A percentile compares a stretch with the other conserved stretches of the same genome.
phyloP scores from a whole-genome alignment of 2,113 vertebrate species.

The Salvelinus sp. region DNA sequence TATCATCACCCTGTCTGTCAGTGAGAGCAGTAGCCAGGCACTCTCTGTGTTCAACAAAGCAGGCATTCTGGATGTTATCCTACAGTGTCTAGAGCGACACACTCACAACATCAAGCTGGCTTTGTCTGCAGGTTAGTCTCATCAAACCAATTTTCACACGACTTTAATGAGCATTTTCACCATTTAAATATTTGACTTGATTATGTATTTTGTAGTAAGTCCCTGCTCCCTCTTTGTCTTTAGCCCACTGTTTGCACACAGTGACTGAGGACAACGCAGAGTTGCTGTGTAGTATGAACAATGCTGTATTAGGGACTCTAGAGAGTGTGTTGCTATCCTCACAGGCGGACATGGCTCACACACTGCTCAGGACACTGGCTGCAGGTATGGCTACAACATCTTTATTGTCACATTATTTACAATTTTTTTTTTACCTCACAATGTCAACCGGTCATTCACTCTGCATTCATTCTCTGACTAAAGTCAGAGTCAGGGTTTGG shows the following conservation, averaged over 20 bases:
- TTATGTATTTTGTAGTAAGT: no score
- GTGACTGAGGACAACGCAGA: constrained; percentile 95
- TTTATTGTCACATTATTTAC: neutral
- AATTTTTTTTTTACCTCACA: neutral
- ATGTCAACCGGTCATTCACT: neutral
- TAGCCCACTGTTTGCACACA: constrained; percentile 94
- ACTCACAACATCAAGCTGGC: constrained; percentile 84
- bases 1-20: constrained; percentile 50
- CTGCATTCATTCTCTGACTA: neutral
- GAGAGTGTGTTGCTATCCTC: constrained; percentile 80
- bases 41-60: constrained; percentile 89
- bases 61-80: constrained; percentile 83
- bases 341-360: constrained; percentile 77
- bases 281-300: constrained; percentile 79
- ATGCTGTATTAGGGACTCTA: constrained; percentile 71
- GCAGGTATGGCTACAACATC: constrained; percentile 74
- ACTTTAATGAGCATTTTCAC: no score
- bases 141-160: neutral
- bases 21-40: constrained; percentile 90
- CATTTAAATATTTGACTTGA: no score
- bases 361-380: constrained; percentile 83
- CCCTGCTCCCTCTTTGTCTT: constrained; percentile 23
- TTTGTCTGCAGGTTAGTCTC: constrained; percentile 85
- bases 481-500: neutral
- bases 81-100: constrained; percentile 86